A percentile compares a stretch with the other conserved stretches of the same genome.
These are phyloP conservation scores for Aratinga solstitialis DNA, from an alignment of 2,797 vertebrate genomes.

Conservation along the genomic window DNA sequence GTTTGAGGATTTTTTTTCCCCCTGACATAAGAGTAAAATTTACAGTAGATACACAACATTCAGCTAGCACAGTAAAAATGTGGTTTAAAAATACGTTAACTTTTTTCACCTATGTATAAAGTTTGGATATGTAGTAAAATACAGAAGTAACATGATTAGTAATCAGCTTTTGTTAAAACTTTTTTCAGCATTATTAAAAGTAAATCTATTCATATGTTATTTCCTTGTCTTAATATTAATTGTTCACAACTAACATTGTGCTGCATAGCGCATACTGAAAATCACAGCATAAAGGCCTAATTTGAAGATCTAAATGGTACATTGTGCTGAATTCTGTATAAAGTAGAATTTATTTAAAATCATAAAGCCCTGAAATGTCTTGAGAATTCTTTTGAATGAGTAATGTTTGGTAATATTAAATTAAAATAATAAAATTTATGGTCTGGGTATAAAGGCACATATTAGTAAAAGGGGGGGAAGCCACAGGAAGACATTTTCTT, in stretches of 20 bases:
- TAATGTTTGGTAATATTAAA: neutral
- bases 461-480: neutral
- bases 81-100: neutral
- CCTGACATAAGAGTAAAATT: neutral
- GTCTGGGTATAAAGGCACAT: neutral
- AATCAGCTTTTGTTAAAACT: neutral
- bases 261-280: neutral
- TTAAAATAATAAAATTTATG: neutral
- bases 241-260: neutral
- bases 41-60: neutral
- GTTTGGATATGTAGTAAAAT: neutral
- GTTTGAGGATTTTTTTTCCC: neutral
- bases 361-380: neutral
- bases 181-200: neutral
- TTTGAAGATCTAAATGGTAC: neutral
- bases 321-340: neutral
- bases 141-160: neutral
- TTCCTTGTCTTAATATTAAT: neutral
- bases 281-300: neutral
- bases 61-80: neutral
- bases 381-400: neutral
- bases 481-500: neutral
- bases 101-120: neutral
- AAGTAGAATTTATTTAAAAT: neutral
- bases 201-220: neutral